Evolutionary conservation across 2,113 vertebrate species (phyloP).

Genomic region (Nothocercus julius): DNA sequence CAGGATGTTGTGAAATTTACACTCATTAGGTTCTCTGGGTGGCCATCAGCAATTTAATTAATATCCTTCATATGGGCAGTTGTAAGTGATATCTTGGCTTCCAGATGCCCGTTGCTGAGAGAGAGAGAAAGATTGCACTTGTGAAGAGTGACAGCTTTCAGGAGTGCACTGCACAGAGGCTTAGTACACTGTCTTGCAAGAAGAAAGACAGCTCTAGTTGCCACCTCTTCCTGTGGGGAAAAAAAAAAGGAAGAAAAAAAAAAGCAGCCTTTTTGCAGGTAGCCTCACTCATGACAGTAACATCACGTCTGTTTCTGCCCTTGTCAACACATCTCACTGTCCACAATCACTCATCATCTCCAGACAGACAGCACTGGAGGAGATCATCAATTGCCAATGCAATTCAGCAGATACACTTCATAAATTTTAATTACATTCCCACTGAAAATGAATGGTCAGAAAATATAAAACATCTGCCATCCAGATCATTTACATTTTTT

Average conservation of each 20-base stretch:
- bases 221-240: conserved; percentile 70
- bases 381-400: conserved; percentile 95
- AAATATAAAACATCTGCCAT: conserved; percentile 99
- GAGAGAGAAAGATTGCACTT: conserved; percentile 50
- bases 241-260: conserved; percentile 61
- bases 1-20: conserved; percentile 49
- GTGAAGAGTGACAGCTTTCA: conserved; percentile 62
- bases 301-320: conserved; percentile 87
- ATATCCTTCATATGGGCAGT: not conserved
- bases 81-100: conserved; percentile 12
- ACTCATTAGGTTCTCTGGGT: conserved; percentile 60
- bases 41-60: conserved; percentile 62
- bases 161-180: not conserved
- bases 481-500: conserved; percentile 93
- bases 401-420: conserved; percentile 99
- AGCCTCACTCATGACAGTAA: conserved; percentile 78
- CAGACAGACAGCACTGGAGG: conserved; percentile 88
- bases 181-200: conserved; percentile 66
- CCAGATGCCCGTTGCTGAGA: conserved; percentile 67
- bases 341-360: conserved; percentile 92
- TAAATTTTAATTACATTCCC: conserved; percentile 98
- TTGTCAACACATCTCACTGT: conserved; percentile 89
- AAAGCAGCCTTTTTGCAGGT: conserved; percentile 59
- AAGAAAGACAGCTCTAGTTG: conserved; percentile 63
- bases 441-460: conserved; percentile 98